Conservation (phyloP, 2,888 invertebrate genomes). For the Phorcus lineatus region DNA sequence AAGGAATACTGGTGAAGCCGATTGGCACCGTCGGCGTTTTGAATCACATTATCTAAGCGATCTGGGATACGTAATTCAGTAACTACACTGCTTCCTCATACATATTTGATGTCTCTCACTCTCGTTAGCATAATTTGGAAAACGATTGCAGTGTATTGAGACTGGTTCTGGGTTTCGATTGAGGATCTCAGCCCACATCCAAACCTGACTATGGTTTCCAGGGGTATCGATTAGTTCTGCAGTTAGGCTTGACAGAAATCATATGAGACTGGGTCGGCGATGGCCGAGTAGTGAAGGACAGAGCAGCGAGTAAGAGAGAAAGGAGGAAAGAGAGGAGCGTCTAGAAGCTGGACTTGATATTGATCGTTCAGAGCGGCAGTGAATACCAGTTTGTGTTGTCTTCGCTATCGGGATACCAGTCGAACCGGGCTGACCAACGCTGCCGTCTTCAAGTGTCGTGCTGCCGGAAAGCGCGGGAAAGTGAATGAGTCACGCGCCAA, state of each 20-base stretch:
- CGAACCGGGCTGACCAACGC: not conserved
- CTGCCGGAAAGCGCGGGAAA: slow-evolving; percentile 14
- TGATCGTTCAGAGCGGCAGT: not conserved
- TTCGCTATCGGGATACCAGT: not conserved
- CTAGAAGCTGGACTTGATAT: not conserved
- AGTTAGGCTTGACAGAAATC: slow-evolving; percentile 14
- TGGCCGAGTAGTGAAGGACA: not conserved
- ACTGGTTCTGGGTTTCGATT: not conserved
- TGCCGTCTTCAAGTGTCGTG: slow-evolving; percentile 13
- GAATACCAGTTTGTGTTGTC: not conserved
- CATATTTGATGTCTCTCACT: slow-evolving; percentile 12
- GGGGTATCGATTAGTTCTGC: not conserved
- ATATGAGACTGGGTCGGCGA: not conserved
- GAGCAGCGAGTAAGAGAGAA: not conserved
- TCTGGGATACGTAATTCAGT: slow-evolving; percentile 1
- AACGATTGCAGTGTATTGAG: not conserved
- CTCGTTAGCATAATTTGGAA: slow-evolving; percentile 21
- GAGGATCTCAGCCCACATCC: not conserved
- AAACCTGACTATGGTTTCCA: not conserved
- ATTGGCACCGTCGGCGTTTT: not conserved
- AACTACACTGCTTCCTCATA: not conserved
- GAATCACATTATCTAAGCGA: not conserved
- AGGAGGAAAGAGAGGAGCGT: not conserved
- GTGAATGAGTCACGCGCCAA: slow-evolving; percentile 11
- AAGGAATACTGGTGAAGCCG: not conserved